Percentiles rank a stretch among this genome's conserved stretches.
Conservation (phyloP, 2,888 invertebrate species). For the Ecdyonurus torrentis region DNA sequence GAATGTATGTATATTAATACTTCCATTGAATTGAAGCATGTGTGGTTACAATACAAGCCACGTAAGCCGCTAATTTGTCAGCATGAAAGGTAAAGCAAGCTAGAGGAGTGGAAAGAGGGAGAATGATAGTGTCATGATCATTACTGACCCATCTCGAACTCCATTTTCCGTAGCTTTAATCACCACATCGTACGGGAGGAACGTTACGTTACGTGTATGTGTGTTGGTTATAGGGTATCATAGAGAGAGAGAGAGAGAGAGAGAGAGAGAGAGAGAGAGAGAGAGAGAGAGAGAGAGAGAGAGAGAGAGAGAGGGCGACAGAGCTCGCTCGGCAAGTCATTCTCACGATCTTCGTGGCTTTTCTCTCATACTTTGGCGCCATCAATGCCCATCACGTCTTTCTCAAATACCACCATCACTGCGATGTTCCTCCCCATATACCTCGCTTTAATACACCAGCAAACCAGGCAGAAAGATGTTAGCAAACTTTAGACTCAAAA, state of each 20-base stretch:
- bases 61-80: neutral
- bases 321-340: neutral
- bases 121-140: neutral
- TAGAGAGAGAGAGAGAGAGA: no score
- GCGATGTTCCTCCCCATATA: neutral
- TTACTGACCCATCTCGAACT: neutral
- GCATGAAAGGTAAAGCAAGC: neutral
- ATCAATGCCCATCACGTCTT: neutral
- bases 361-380: neutral
- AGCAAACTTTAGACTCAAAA: neutral
- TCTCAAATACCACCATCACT: neutral
- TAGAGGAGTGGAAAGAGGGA: neutral
- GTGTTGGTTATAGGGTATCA: no score
- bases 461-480: neutral
- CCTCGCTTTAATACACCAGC: neutral
- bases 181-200: neutral
- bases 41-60: neutral
- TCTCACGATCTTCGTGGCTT: neutral
- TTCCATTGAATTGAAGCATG: no score
- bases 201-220: no score
- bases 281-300: no score
- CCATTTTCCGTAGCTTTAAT: neutral
- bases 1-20: no score
- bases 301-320: neutral
- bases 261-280: no score